These are phyloP conservation scores for Drosophila merina DNA, from an alignment of 2,888 invertebrate genomes.

Conservation along the genomic window DNA sequence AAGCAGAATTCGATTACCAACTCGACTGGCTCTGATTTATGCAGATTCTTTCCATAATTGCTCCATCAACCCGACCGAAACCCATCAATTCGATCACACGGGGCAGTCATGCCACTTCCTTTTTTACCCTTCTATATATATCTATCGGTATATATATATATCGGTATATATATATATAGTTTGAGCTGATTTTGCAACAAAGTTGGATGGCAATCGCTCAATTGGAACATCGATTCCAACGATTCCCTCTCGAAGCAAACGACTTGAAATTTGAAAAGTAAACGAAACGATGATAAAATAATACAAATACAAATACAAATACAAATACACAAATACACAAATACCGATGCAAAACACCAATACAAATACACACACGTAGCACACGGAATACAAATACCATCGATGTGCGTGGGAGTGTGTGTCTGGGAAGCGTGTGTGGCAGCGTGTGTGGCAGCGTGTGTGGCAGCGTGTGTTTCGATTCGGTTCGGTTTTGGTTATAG, in stretches of 20 bases:
- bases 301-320: constrained; percentile 40
- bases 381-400: constrained; percentile 21
- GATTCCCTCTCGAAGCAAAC: constrained; percentile 29
- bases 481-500: constrained; percentile 65
- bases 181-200: constrained; percentile 20
- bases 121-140: too few species aligned
- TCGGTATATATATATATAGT: not conserved
- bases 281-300: constrained; percentile 73
- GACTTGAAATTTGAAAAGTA: constrained; percentile 73
- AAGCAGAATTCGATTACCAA: constrained; percentile 2
- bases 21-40: not conserved
- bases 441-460: too few species aligned
- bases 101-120: not conserved
- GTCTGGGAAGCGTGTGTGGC: too few species aligned
- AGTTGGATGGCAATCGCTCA: constrained; percentile 39
- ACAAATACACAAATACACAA: constrained; percentile 14
- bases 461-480: constrained; percentile 4
- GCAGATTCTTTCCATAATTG: constrained; percentile 1
- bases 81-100: not conserved
- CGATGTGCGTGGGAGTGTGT: too few species aligned
- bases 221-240: constrained; percentile 36
- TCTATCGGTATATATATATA: too few species aligned
- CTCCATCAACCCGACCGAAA: not conserved
- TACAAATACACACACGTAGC: constrained; percentile 8
- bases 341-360: constrained; percentile 12